Evolutionary conservation across 35 echinoderm and acorn worm species (phyloP), one percentile per base, ranked within the genome.

Genomic region (Patiria miniata): DNA sequence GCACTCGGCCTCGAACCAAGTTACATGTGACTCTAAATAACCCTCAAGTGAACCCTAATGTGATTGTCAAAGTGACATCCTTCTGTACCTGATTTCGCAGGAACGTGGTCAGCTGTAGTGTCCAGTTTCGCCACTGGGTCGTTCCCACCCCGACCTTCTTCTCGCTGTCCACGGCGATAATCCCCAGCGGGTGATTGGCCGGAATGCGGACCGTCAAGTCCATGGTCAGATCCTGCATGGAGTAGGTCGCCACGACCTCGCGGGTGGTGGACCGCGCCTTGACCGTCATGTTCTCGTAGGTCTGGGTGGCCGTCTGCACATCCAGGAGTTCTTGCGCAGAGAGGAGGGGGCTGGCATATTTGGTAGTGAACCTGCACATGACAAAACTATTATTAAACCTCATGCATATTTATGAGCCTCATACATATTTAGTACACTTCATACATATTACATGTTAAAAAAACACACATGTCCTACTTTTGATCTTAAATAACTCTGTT

Each of bases 121-220:
- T 98, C 95, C 95, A 97, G 81, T 98, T 91, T 36, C 95, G 76
- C 95, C 95, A 98, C 86, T 98, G 95, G 5, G 95, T 90, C 23
- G 92, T 65, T 6, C 82, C 78, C 3, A 98, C 92, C 0, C 92
- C 95, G 5, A 98, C 86, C 34, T 91, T 88, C 73, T 91, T 87
- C 4, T 92, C 88, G 34, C 93, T 98, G 80, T 94, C 92, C 14
- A 98, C 95, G 14, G 86, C 79, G 56, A 98, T 94, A 51, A 91
- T 77, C 37, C 95, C 95, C 23, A 98, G 78, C 9, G 95, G 95
- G 58, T 98, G 92, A 57, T 98, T 98, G 34, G 81, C 78, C 0
- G 95, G 85, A 39, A 98, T 86, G 39, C 77, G 79, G 56, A 98
- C 83, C 40, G 91, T 89, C 86, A 98, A 57, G 16, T 98, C 95